Evolutionary conservation across 1,140 invertebrate genomes (phyloP).

Genomic region (honey bee (Apis mellifera)): DNA sequence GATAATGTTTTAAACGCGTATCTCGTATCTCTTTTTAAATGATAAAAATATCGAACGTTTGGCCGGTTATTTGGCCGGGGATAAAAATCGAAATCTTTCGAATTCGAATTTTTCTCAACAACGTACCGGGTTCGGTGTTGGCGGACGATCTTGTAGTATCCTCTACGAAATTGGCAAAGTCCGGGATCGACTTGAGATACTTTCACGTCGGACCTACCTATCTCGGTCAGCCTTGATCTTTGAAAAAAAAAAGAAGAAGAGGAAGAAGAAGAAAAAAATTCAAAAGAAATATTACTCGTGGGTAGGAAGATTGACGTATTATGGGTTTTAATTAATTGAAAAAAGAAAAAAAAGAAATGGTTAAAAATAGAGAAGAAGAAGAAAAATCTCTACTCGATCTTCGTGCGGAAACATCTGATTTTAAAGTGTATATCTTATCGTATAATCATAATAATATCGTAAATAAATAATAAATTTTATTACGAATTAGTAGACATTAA

Average conservation of each 20-base stretch:
- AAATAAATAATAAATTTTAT: slow-evolving; percentile 8
- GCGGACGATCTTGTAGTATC: slow-evolving; percentile 31
- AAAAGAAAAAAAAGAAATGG: too few species aligned
- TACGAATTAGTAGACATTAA: not conserved
- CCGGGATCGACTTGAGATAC: slow-evolving; percentile 78
- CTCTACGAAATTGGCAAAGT: slow-evolving; percentile 27
- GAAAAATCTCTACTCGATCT: not conserved
- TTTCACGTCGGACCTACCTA: slow-evolving; percentile 78
- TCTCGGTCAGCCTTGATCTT: slow-evolving; percentile 76
- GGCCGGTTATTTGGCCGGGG: too few species aligned
- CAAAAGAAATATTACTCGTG: not conserved
- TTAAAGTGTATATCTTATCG: not conserved
- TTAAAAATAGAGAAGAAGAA: too few species aligned
- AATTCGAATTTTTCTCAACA: not conserved
- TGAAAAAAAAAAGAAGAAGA: too few species aligned
- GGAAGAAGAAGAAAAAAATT: not conserved
- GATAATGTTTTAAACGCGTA: too few species aligned
- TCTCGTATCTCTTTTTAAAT: not conserved
- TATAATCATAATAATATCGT: too few species aligned
- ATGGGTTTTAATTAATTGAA: too few species aligned
- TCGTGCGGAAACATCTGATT: too few species aligned
- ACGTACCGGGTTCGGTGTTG: slow-evolving; percentile 60
- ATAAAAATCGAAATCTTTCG: not conserved
- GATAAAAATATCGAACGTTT: not conserved
- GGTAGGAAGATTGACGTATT: too few species aligned